Conservation (phyloP, 2,113 vertebrate species). For the Rhabdornis inornatus region DNA sequence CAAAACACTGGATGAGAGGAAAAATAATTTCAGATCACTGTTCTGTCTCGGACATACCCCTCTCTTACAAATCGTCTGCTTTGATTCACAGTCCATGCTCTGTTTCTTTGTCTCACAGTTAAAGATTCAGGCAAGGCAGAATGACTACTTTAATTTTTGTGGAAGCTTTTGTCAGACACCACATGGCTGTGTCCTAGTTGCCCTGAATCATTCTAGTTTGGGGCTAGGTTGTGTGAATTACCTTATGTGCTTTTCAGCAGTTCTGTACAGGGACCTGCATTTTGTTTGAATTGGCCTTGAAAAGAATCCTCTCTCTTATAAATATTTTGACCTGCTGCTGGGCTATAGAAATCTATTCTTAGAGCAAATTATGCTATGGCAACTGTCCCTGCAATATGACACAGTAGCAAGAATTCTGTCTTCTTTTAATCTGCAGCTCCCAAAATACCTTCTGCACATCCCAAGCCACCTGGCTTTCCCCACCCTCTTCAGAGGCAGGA, state of each 20-base stretch:
- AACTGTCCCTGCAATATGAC: conserved; percentile 48
- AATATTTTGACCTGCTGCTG: conserved; percentile 39
- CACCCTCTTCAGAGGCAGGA: background rate
- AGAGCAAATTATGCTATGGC: conserved; percentile 44
- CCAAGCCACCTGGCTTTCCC: conserved; percentile 48
- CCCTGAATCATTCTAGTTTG: background rate
- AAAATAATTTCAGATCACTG: background rate
- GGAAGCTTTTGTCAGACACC: background rate
- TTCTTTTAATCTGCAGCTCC: conserved; percentile 25
- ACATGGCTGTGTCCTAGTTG: background rate
- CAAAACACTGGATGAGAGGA: background rate
- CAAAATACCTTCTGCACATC: conserved; percentile 38
- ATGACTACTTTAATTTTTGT: background rate
- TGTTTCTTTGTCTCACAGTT: background rate
- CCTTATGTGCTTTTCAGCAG: background rate
- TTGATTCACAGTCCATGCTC: background rate
- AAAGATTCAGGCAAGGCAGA: background rate
- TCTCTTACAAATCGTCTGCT: background rate
- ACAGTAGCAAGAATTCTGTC: conserved; percentile 13
- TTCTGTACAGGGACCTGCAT: background rate
- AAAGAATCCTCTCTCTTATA: background rate
- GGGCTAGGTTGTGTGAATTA: background rate
- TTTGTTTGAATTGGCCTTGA: background rate
- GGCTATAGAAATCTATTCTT: conserved; percentile 43
- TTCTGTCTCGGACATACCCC: background rate